Conservation (phyloP, 2,888 invertebrate genomes). For the Metopia argyrocephala region DNA sequence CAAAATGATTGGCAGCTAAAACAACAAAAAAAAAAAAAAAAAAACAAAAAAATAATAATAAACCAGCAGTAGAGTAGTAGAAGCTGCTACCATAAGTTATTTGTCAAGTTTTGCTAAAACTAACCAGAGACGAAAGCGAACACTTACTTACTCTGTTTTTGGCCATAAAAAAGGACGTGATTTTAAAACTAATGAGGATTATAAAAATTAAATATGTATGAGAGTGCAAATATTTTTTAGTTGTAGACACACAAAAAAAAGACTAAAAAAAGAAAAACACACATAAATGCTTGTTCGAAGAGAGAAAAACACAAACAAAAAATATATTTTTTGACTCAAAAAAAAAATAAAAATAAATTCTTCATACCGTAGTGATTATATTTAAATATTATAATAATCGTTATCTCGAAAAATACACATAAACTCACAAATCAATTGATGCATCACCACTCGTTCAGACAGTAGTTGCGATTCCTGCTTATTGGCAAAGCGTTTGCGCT, state of each 20-base stretch:
- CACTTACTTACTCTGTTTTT: constrained; percentile 47
- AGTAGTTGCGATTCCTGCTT: constrained; percentile 1
- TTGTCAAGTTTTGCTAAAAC: constrained; percentile 59
- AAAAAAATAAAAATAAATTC: not conserved
- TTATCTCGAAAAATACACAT: constrained; percentile 43
- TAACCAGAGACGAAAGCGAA: constrained; percentile 29
- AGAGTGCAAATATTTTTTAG: not conserved
- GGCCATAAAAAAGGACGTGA: constrained; percentile 59
- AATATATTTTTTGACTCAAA: not conserved
- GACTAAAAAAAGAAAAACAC: not conserved
- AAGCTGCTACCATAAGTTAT: constrained; percentile 54
- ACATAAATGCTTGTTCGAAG: not conserved
- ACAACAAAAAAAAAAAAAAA: constrained; percentile 19
- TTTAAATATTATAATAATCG: constrained; percentile 61
- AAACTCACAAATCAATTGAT: constrained; percentile 40
- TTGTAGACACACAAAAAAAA: not conserved
- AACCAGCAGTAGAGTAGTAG: too few species aligned
- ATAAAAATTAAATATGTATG: constrained; percentile 62
- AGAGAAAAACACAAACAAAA: not conserved
- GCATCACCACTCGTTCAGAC: constrained; percentile 21
- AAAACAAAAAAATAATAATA: not conserved
- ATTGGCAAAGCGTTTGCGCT: constrained; percentile 23
- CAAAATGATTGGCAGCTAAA: constrained; percentile 64
- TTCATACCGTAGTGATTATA: constrained; percentile 15
- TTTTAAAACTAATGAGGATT: constrained; percentile 64